phyloP scores from a whole-genome alignment of 1,140 invertebrate genomes.

The Euborellia annulipes region DNA sequence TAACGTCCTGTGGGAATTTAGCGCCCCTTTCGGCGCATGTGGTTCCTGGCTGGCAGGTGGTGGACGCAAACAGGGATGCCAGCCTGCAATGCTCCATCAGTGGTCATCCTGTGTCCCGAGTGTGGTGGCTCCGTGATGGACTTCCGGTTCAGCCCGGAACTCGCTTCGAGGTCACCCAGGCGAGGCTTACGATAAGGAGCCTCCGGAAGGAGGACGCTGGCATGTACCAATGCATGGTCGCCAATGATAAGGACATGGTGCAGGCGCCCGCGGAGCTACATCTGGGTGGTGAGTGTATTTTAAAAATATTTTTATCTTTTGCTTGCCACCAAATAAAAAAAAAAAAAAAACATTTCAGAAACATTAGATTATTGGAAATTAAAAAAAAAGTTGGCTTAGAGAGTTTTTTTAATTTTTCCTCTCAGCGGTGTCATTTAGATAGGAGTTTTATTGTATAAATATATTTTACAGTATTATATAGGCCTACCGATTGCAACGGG shows the following conservation, averaged over 20 bases:
- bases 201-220: constrained; percentile 64
- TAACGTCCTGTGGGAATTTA: constrained; percentile 22
- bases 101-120: constrained; percentile 61
- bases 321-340: too few species aligned
- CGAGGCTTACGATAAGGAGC: constrained; percentile 41
- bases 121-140: constrained; percentile 74
- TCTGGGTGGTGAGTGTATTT: constrained; percentile 52
- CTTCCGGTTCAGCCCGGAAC: constrained; percentile 33
- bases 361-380: too few species aligned
- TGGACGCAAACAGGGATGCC: constrained; percentile 66
- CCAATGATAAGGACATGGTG: constrained; percentile 69
- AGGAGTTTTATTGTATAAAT: too few species aligned
- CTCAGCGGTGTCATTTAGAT: too few species aligned
- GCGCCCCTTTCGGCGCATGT: constrained; percentile 56
- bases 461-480: too few species aligned
- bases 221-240: constrained; percentile 81
- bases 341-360: too few species aligned
- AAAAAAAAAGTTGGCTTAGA: too few species aligned
- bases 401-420: too few species aligned
- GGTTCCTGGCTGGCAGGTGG: constrained; percentile 52
- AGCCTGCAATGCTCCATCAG: constrained; percentile 72
- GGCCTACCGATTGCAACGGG: too few species aligned
- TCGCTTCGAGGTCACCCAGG: constrained; percentile 17
- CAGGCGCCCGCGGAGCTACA: constrained; percentile 66
- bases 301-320: too few species aligned